Percentiles rank a stretch among this genome's conserved stretches.
phyloP scores from a whole-genome alignment of 2,113 vertebrate species.

The Lophochroa leadbeateri region DNA sequence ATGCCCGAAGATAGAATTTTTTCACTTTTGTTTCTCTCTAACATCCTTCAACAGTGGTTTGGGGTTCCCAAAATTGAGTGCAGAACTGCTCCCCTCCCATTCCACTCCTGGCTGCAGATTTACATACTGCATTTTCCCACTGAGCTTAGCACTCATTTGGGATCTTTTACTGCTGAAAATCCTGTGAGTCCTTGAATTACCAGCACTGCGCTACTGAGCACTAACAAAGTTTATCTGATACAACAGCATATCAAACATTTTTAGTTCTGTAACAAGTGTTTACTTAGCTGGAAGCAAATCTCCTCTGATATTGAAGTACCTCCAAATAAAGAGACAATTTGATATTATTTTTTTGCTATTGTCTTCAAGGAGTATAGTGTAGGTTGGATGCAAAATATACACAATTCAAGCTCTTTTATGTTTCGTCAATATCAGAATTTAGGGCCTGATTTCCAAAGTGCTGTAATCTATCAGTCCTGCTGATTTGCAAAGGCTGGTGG shows the following conservation, averaged over 20 bases:
- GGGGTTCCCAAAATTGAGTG: background rate
- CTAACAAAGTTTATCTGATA: slow-evolving; percentile 13
- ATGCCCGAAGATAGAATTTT: background rate
- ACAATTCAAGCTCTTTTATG: background rate
- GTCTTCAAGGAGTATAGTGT: background rate
- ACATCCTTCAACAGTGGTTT: background rate
- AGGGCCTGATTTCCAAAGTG: background rate
- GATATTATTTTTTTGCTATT: background rate
- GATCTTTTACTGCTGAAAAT: background rate
- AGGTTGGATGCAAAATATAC: background rate
- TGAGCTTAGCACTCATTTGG: background rate
- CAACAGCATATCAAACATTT: background rate
- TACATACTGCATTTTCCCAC: background rate
- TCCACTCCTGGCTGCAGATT: background rate
- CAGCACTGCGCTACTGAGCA: background rate
- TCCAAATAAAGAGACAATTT: background rate
- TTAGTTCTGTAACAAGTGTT: slow-evolving; percentile 7
- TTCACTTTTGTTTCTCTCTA: background rate
- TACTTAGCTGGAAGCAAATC: slow-evolving; percentile 29
- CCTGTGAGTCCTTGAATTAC: background rate
- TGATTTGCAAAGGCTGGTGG: background rate
- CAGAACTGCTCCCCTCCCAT: background rate
- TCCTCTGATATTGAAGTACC: background rate
- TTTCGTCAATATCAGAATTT: background rate
- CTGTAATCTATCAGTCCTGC: background rate